A percentile compares a stretch with the other conserved stretches of the same genome.
These are phyloP conservation scores for Acronicta aceris DNA, from an alignment of 2,888 invertebrate genomes.

Conservation along the genomic window DNA sequence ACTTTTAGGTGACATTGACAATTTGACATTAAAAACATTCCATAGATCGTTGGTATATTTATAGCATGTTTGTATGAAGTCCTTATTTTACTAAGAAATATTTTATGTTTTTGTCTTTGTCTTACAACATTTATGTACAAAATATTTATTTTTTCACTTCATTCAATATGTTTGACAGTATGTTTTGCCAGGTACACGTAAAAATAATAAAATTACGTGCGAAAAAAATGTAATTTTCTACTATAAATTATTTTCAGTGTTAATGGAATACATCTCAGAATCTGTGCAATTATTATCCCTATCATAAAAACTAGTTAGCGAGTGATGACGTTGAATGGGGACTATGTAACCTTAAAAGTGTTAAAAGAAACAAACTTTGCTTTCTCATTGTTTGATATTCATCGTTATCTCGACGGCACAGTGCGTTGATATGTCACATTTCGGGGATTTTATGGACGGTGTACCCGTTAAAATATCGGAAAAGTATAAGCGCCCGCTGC, in stretches of 20 bases:
- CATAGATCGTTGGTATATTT: rapidly evolving
- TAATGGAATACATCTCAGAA: conserved; percentile 59
- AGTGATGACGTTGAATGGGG: conserved; percentile 84
- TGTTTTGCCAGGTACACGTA: conserved; percentile 50
- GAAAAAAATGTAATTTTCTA: conserved; percentile 53
- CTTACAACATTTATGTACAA: conserved; percentile 12
- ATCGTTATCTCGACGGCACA: conserved; percentile 66
- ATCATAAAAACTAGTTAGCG: conserved; percentile 56
- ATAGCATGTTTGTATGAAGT: conserved; percentile 12
- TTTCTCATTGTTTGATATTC: conserved; percentile 79
- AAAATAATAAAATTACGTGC: conserved; percentile 55
- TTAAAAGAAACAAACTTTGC: conserved; percentile 82
- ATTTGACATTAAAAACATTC: conserved; percentile 43
- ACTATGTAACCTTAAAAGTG: conserved; percentile 87
- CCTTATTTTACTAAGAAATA: conserved; percentile 13
- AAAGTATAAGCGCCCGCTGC: conserved; percentile 94
- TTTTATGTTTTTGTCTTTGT: conserved; percentile 13
- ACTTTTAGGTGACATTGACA: conserved; percentile 48
- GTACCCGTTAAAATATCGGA: conserved; percentile 97
- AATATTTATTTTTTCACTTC: conserved; percentile 9
- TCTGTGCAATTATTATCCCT: conserved; percentile 45
- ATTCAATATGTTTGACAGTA: conserved; percentile 43
- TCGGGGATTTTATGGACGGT: conserved; percentile 93
- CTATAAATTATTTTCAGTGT: conserved; percentile 59
- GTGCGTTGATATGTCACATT: conserved; percentile 85